Conservation (phyloP, 92 coral and sea anemone genomes). For the Zoanthus sociatus region DNA sequence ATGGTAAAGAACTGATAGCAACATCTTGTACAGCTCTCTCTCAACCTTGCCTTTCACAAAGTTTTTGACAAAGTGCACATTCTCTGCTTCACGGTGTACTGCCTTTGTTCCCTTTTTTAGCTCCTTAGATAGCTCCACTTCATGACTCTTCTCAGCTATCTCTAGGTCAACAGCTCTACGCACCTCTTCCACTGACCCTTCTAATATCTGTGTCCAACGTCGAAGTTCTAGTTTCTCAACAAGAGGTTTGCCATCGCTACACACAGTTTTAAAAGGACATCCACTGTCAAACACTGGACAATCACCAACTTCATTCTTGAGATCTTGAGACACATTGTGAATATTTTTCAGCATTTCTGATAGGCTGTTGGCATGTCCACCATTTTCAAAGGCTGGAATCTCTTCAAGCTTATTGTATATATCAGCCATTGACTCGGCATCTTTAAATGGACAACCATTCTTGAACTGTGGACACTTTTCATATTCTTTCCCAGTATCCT, state of each 20-base stretch:
- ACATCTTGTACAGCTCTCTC: slow-evolving; percentile 82
- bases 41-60: slow-evolving; percentile 87
- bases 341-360: slow-evolving; percentile 80
- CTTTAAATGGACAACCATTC: slow-evolving; percentile 93
- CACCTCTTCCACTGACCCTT: slow-evolving; percentile 62
- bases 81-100: slow-evolving; percentile 86
- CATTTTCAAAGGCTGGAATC: slow-evolving; percentile 76
- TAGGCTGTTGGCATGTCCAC: slow-evolving; percentile 84
- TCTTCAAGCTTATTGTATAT: slow-evolving; percentile 75
- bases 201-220: slow-evolving; percentile 83
- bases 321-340: slow-evolving; percentile 78
- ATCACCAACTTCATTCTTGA: slow-evolving; percentile 87
- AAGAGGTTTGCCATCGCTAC: slow-evolving; percentile 92
- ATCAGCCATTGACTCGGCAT: slow-evolving; percentile 73
- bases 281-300: slow-evolving; percentile 96
- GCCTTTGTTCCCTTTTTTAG: slow-evolving; percentile 83
- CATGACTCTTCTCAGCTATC: slow-evolving; percentile 70
- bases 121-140: slow-evolving; percentile 81
- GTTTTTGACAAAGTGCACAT: slow-evolving; percentile 85
- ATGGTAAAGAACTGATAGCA: slow-evolving; percentile 87
- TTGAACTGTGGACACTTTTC: slow-evolving; percentile 93
- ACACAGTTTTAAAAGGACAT: slow-evolving; percentile 96
- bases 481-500: slow-evolving; percentile 70
- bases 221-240: slow-evolving; percentile 83
- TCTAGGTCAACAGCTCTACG: slow-evolving; percentile 58